Percentiles rank a stretch among this genome's conserved stretches.
Conservation (phyloP, 2,888 invertebrate species). For the Molorchus minor region DNA sequence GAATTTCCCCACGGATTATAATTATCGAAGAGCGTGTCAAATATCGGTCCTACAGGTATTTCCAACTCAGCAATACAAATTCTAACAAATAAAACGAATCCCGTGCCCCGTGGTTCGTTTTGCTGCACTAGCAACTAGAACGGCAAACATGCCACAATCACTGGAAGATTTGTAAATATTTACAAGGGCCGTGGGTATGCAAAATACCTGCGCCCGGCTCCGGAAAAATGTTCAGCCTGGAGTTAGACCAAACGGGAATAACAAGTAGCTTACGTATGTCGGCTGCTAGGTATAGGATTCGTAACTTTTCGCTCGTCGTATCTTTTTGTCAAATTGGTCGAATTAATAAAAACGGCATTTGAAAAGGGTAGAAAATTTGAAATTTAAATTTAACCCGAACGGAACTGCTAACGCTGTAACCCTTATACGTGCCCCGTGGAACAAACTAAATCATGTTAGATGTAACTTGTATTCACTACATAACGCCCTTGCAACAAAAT, state of each 20-base stretch:
- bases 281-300: constrained; percentile 14
- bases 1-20: no score
- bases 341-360: constrained; percentile 23
- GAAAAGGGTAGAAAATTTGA: constrained; percentile 24
- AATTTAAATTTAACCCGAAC: constrained; percentile 20
- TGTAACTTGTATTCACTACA: constrained; percentile 13
- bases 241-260: constrained; percentile 22
- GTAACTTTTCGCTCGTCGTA: constrained; percentile 15
- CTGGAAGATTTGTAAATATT: constrained; percentile 18
- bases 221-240: constrained; percentile 13
- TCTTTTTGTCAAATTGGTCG: constrained; percentile 25
- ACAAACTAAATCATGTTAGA: constrained; percentile 8
- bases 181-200: constrained; percentile 10
- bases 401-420: background rate
- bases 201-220: constrained; percentile 12
- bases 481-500: background rate
- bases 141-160: constrained; percentile 16
- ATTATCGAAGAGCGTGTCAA: no score
- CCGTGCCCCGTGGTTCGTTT: no score
- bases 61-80: no score
- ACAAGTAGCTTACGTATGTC: constrained; percentile 15
- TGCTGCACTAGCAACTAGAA: background rate
- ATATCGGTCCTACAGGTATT: no score
- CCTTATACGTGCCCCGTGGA: constrained; percentile 1
- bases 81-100: no score